Conservation (phyloP, 2,888 invertebrate species). For the Choristoneura rosaceana region DNA sequence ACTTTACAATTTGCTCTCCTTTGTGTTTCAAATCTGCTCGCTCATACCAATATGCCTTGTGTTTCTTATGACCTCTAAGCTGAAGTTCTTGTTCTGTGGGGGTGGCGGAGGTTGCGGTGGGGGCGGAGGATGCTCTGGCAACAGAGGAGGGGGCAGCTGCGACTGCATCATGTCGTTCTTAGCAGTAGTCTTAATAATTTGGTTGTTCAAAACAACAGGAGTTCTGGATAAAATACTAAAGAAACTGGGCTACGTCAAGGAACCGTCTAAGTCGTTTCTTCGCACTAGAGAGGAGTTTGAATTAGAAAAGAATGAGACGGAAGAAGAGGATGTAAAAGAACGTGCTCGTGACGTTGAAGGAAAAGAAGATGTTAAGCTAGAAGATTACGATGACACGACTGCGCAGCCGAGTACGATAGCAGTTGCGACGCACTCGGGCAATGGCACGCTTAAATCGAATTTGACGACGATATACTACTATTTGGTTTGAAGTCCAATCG, state of each 20-base stretch:
- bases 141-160: background rate
- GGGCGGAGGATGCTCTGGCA: background rate
- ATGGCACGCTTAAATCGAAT: background rate
- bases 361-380: background rate
- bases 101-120: background rate
- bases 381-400: background rate
- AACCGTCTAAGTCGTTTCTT: background rate
- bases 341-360: background rate
- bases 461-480: background rate
- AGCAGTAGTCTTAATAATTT: conserved; percentile 11
- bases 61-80: background rate
- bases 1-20: conserved; percentile 63
- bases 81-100: background rate
- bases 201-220: conserved; percentile 24
- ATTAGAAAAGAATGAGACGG: background rate
- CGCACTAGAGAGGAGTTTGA: background rate
- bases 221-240: conserved; percentile 28
- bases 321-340: background rate
- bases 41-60: conserved; percentile 4
- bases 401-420: background rate
- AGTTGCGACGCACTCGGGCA: background rate
- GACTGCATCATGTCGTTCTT: conserved; percentile 32
- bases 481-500: background rate
- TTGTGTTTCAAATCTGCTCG: background rate
- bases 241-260: conserved; percentile 23